Evolutionary conservation across 2,797 vertebrate genomes (phyloP).

Genomic region (Otolemur crassicaudatus): DNA sequence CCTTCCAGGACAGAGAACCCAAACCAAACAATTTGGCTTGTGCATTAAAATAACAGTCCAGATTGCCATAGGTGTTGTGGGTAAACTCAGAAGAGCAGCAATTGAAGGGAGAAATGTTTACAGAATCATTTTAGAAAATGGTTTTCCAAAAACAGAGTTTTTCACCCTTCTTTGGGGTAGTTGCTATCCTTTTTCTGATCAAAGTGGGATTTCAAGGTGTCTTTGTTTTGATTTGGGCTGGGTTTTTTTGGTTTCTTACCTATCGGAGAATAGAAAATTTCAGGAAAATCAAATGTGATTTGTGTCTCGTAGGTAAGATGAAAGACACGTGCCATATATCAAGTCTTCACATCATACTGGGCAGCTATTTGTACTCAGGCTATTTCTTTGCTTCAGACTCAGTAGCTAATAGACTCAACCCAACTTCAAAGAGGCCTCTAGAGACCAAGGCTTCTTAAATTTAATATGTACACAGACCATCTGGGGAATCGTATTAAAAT

Average conservation of each 20-base stretch:
- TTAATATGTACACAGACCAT: not conserved
- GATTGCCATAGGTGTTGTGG: not conserved
- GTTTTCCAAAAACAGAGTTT: not conserved
- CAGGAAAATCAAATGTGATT: not conserved
- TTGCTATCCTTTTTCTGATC: not conserved
- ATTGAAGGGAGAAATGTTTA: not conserved
- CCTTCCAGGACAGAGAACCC: not conserved
- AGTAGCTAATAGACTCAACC: not conserved
- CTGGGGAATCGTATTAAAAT: not conserved
- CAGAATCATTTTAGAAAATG: not conserved
- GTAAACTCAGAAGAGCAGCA: not conserved
- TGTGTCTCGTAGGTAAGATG: not conserved
- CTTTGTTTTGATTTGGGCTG: not conserved
- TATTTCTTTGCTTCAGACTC: not conserved
- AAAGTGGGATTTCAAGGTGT: not conserved
- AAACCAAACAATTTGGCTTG: not conserved
- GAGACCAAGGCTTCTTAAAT: not conserved
- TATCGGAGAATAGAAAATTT: not conserved
- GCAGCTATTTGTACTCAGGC: not conserved
- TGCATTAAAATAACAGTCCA: not conserved
- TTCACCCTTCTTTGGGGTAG: not conserved
- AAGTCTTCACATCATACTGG: not conserved
- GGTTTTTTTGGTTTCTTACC: not conserved
- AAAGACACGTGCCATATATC: not conserved
- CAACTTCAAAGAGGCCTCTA: not conserved